Percentiles rank a stretch among this genome's conserved stretches.
These are phyloP conservation scores for Ectemnius cavifrons DNA, from an alignment of 2,888 invertebrate species.

Conservation along the genomic window DNA sequence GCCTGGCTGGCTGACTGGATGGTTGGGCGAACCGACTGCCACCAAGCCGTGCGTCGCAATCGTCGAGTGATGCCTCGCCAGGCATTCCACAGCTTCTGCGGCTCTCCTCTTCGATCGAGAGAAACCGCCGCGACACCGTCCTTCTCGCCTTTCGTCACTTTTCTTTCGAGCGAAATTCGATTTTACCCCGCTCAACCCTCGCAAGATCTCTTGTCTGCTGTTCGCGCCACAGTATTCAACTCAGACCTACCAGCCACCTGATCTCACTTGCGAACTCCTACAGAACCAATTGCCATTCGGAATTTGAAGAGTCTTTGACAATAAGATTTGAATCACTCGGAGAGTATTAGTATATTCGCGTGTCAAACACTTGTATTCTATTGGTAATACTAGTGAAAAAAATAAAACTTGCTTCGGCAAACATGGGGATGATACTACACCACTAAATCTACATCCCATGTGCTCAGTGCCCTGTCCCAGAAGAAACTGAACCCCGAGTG, in stretches of 20 bases:
- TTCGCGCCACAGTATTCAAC: no score
- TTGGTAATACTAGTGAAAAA: no score
- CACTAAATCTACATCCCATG: constrained; percentile 22
- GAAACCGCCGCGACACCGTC: constrained; percentile 31
- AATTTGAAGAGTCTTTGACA: no score
- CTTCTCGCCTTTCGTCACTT: constrained; percentile 45
- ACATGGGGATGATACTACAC: constrained; percentile 22
- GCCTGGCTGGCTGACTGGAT: constrained; percentile 46
- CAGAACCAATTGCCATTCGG: no score
- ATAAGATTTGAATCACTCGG: no score
- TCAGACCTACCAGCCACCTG: no score
- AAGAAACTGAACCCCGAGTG: constrained; percentile 54
- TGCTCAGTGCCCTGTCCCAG: constrained; percentile 31
- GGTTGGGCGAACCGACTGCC: background rate
- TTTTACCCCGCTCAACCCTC: constrained; percentile 11
- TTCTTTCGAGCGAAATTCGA: constrained; percentile 26
- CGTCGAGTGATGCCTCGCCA: constrained; percentile 57
- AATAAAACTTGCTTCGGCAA: background rate
- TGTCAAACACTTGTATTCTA: background rate
- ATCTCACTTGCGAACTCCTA: no score
- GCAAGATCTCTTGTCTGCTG: constrained; percentile 28
- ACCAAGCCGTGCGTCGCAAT: constrained; percentile 54
- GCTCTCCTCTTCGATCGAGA: constrained; percentile 50
- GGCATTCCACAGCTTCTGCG: constrained; percentile 62
- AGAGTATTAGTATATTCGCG: no score